A percentile compares a stretch with the other conserved stretches of the same genome.
Conservation (phyloP, 2,888 invertebrate genomes). For the Iphiclides podalirius region DNA sequence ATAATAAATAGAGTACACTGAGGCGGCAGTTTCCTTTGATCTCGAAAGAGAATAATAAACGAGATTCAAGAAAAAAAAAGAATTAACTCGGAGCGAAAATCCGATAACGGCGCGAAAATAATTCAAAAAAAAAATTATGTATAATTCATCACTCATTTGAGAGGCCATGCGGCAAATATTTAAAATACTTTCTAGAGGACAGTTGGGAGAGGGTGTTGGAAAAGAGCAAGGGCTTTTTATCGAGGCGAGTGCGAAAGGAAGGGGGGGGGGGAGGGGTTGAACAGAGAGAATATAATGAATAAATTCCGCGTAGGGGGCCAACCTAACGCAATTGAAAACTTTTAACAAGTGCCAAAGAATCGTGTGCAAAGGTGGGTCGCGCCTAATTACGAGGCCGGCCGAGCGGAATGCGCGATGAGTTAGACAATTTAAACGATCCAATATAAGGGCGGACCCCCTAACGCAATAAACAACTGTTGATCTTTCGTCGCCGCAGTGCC, state of each 20-base stretch:
- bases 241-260: conserved; percentile 54
- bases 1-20: background rate
- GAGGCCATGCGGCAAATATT: conserved; percentile 73
- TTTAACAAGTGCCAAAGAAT: conserved; percentile 79
- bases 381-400: conserved; percentile 67
- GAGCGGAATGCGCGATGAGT: conserved; percentile 70
- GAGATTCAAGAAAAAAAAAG: conserved; percentile 11
- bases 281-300: too few relatives aligned
- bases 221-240: conserved; percentile 73
- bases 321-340: conserved; percentile 80
- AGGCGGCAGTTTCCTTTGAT: conserved; percentile 12
- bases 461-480: conserved; percentile 54
- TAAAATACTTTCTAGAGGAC: conserved; percentile 67
- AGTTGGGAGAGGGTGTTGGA: conserved; percentile 44
- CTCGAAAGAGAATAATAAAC: conserved; percentile 18
- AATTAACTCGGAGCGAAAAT: conserved; percentile 33
- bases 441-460: conserved; percentile 67
- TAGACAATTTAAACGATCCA: conserved; percentile 63
- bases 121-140: conserved; percentile 54
- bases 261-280: conserved; percentile 59
- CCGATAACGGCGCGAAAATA: conserved; percentile 54
- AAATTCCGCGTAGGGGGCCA: conserved; percentile 72
- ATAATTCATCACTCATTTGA: conserved; percentile 70
- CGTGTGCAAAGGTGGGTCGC: conserved; percentile 78
- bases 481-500: conserved; percentile 43